Conservation (phyloP, 2,113 vertebrate genomes). For the Atherinomorus stipes region DNA sequence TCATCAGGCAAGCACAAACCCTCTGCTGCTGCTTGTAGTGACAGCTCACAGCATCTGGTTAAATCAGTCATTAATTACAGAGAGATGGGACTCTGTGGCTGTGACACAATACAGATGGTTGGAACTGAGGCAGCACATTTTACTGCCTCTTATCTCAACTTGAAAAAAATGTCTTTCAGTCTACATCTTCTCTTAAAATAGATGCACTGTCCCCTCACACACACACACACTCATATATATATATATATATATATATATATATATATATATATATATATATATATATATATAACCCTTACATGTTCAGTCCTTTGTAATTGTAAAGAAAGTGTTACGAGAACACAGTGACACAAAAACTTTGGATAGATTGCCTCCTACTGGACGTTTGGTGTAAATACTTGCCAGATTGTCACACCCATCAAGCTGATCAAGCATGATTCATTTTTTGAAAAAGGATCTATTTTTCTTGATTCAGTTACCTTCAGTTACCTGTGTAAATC, state of each 20-base stretch:
- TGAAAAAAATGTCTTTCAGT: slow-evolving; percentile 1
- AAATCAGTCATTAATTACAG: slow-evolving; percentile 56
- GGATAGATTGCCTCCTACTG: slow-evolving; percentile 72
- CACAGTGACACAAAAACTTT: slow-evolving; percentile 11
- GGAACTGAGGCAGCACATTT: slow-evolving; percentile 3
- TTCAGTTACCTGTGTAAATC: too few relatives aligned
- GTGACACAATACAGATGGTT: slow-evolving; percentile 38
- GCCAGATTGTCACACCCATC: not conserved
- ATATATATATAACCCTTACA: not conserved
- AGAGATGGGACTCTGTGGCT: slow-evolving; percentile 7
- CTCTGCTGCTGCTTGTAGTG: slow-evolving; percentile 39
- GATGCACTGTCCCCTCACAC: not conserved
- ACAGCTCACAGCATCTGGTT: slow-evolving; percentile 51
- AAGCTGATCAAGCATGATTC: not conserved
- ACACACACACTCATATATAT: too few relatives aligned
- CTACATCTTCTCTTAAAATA: slow-evolving; percentile 22
- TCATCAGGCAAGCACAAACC: slow-evolving; percentile 54
- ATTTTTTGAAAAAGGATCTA: not conserved
- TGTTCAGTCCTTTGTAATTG: not conserved
- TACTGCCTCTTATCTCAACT: not conserved
- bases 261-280: too few relatives aligned
- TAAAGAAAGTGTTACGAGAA: not conserved
- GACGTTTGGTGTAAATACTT: slow-evolving; percentile 44
- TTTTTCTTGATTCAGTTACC: too few relatives aligned
- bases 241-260: too few relatives aligned